Base-by-base conservation (phyloP, 2,888 invertebrate genomes). In the Plusia festucae region DNA sequence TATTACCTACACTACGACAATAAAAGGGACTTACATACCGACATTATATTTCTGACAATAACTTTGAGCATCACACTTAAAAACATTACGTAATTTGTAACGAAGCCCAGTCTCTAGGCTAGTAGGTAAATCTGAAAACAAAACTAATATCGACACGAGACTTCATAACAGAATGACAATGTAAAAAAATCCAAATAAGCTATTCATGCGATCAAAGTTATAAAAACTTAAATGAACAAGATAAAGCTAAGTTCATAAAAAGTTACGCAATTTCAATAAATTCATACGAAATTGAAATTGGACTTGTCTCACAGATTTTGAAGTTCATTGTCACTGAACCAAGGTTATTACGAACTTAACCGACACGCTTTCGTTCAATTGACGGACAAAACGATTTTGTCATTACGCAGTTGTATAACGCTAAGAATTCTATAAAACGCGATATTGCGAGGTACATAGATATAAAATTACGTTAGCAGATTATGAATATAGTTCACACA, bases 241-340 rank as follows among this genome's bases (percentile, higher is more conserved):
- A 40, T 40, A 40, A 40, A 40, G 40, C n/a, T 5, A 40, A 40
- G 40, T 40, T 40, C 3, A 5, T 51, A 72, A 69, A 57, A 53
- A 65, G 66, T 68, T 60, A 56, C 15, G 44, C 68, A 65, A 61
- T 65, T 40, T 20, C 32, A 63, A 70, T 66, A 32, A 44, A 55
- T 30, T 53, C 53, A 62, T 71, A 60, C 34, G 44, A 68, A 70
- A 72, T 79, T 40, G 44, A 70, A 70, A 72, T 79, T 60, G 68
- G 57, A 66, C 64, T 68, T 57, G 65, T 74, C 57, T 63, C 71
- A 68, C 63, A 57, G 65, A 77, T 62, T 69, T 72, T 72, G 63
- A 79, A 79, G 79, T 79, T 79, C 79, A 79, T 74, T 79, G 67
- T 75, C 79, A 79, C 66, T 58, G 56, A 56, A 30, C 46, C 79